A percentile compares a stretch with the other conserved stretches of the same genome.
phyloP scores from a whole-genome alignment of 2,113 vertebrate species.

The Pimephales promelas region DNA sequence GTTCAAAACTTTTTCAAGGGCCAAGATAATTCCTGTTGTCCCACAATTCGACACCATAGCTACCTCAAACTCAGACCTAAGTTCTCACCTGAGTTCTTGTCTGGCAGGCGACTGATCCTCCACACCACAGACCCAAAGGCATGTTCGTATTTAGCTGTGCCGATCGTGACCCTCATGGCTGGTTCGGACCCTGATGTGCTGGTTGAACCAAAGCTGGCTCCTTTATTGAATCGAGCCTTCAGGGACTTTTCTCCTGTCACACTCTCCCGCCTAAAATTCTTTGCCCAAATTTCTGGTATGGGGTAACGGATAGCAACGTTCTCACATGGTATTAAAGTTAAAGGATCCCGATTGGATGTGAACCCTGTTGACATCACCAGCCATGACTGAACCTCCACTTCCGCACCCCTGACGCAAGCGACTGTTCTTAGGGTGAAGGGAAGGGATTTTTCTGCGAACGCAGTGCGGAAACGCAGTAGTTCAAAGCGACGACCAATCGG shows the following conservation, averaged over 20 bases:
- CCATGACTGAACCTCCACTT: constrained; percentile 91
- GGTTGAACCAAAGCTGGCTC: constrained; percentile 84
- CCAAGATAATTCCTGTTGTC: neutral
- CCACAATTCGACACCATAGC: neutral
- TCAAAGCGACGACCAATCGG: constrained; percentile 83
- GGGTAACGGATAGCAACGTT: constrained; percentile 86
- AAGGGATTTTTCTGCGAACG: constrained; percentile 83
- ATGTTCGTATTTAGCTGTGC: constrained; percentile 88
- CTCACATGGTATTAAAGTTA: constrained; percentile 86
- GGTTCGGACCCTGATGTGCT: constrained; percentile 85
- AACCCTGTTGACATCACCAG: constrained; percentile 85
- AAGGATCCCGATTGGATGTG: constrained; percentile 82
- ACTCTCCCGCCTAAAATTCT: constrained; percentile 87
- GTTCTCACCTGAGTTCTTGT: constrained; percentile 88
- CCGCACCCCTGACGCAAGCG: constrained; percentile 81
- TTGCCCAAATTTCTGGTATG: constrained; percentile 85
- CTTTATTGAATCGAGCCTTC: constrained; percentile 89
- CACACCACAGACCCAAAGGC: constrained; percentile 89
- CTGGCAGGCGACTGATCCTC: constrained; percentile 86
- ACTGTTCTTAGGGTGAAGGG: constrained; percentile 85
- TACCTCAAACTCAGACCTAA: neutral
- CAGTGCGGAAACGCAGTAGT: constrained; percentile 83
- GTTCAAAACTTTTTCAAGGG: neutral
- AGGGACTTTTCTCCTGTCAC: constrained; percentile 86
- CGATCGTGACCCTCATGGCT: constrained; percentile 89